Evolutionary conservation across 2,797 vertebrate genomes (phyloP).

Genomic region (Sebastes goodei): DNA sequence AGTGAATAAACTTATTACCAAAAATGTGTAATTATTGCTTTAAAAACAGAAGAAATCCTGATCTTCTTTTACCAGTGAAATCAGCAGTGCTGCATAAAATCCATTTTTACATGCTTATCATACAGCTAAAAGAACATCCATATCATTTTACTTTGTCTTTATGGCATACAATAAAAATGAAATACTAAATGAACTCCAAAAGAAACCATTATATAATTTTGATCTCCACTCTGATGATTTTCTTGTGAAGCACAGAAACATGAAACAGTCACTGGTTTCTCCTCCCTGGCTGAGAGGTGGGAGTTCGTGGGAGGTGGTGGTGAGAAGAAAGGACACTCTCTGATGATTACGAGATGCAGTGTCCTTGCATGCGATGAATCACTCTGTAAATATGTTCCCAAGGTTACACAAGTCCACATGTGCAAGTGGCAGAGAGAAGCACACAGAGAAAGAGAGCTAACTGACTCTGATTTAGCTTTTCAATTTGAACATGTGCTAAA

Average conservation of each 20-base stretch:
- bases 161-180: background rate
- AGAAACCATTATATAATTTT: background rate
- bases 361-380: slow-evolving; percentile 38
- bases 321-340: background rate
- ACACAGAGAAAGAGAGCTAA: background rate
- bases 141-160: background rate
- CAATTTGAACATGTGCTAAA: background rate
- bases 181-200: background rate
- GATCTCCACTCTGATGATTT: slow-evolving; percentile 2
- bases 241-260: background rate
- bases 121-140: background rate
- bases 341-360: background rate
- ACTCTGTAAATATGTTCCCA: slow-evolving; percentile 28
- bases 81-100: background rate
- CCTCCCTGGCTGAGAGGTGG: background rate
- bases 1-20: background rate
- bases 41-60: background rate
- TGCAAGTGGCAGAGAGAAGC: background rate
- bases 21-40: background rate
- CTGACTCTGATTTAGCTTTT: background rate
- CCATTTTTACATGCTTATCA: background rate
- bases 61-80: background rate
- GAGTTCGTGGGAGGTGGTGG: background rate
- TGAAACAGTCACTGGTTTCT: background rate
- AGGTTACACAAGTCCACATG: slow-evolving; percentile 36